Percentiles rank a stretch among this genome's conserved stretches.
These are phyloP conservation scores for Theretra japonica DNA, from an alignment of 2,888 invertebrate genomes.

Conservation along the genomic window DNA sequence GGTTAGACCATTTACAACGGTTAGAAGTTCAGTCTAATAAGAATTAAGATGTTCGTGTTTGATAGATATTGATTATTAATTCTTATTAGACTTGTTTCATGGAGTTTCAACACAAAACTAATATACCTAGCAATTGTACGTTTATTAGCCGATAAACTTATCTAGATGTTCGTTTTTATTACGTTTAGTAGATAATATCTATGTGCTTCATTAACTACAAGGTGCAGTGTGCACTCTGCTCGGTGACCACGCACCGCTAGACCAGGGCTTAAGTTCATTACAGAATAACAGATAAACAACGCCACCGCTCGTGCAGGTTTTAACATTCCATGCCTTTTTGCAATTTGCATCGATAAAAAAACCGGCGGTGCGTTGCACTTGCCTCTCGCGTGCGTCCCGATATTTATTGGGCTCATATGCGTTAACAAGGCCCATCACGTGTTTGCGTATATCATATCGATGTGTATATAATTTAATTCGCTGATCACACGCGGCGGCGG, in stretches of 20 bases:
- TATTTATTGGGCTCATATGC: conserved; percentile 16
- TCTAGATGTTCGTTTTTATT: not conserved
- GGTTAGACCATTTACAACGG: too few relatives aligned
- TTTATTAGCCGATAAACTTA: not conserved
- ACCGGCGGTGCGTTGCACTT: conserved; percentile 18
- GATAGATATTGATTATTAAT: not conserved
- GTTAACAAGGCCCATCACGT: conserved; percentile 26
- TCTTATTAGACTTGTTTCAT: not conserved
- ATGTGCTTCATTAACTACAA: not conserved
- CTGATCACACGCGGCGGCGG: conserved; percentile 38
- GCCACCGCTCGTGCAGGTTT: conserved; percentile 9
- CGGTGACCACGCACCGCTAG: not conserved
- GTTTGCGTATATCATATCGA: conserved; percentile 27
- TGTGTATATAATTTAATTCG: conserved; percentile 29
- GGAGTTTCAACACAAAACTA: not conserved
- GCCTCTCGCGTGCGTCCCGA: conserved; percentile 14
- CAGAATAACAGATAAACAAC: conserved; percentile 7
- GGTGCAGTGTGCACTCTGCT: not conserved
- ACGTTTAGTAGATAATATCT: not conserved
- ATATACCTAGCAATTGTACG: not conserved
- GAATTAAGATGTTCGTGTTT: too few relatives aligned
- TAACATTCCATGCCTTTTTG: conserved; percentile 23
- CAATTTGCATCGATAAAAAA: conserved; percentile 26
- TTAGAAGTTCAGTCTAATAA: too few relatives aligned
- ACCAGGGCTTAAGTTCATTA: not conserved